Evolutionary conservation across 2,113 vertebrate species (phyloP).

Genomic region (Macrotus californicus): DNA sequence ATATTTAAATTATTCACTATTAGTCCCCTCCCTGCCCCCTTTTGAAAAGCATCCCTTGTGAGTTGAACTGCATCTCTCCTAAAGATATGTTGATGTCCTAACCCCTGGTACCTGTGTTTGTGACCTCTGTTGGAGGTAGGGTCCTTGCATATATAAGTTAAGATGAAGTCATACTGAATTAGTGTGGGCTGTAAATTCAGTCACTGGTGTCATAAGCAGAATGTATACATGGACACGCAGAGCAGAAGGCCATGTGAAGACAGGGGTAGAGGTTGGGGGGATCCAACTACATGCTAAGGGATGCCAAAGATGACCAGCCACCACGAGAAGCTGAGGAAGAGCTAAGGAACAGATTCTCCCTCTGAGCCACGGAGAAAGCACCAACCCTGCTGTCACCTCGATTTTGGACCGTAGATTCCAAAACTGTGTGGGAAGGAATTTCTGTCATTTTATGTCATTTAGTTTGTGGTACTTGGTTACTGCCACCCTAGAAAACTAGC

Average conservation of each 20-base stretch:
- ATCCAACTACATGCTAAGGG: not conserved
- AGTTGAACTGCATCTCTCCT: not conserved
- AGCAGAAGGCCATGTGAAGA: not conserved
- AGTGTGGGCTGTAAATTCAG: not conserved
- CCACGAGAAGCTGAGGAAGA: not conserved
- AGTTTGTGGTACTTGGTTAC: not conserved
- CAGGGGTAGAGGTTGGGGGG: not conserved
- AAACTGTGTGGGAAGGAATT: not conserved
- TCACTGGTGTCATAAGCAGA: not conserved
- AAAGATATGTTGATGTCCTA: not conserved
- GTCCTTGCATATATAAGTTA: not conserved
- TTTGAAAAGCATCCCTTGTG: not conserved
- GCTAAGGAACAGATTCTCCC: not conserved
- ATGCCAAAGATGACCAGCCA: not conserved
- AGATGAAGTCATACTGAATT: not conserved
- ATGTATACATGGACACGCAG: not conserved
- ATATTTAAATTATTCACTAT: not conserved
- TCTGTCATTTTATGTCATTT: not conserved
- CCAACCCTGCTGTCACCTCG: not conserved
- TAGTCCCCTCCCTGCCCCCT: not conserved
- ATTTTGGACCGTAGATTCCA: not conserved
- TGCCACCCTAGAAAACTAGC: not conserved
- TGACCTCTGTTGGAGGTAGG: not conserved
- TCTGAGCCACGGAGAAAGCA: not conserved
- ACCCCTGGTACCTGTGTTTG: not conserved